These are phyloP conservation scores for Karalla daura DNA, from an alignment of 2,797 vertebrate species.

Conservation along the genomic window DNA sequence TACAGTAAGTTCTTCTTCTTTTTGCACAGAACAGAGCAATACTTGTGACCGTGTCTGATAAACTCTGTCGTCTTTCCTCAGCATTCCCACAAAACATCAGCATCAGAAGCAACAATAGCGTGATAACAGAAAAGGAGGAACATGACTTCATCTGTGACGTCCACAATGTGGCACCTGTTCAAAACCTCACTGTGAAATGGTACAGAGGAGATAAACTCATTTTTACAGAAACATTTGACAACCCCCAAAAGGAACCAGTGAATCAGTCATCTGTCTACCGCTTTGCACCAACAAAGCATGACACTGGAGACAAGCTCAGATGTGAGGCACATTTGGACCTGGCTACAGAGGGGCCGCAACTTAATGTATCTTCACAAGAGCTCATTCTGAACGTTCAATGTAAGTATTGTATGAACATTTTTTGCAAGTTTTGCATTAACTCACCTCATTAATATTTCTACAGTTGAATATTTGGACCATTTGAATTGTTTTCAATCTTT, in stretches of 20 bases:
- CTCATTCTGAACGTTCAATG: conserved; percentile 37
- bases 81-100: conserved; percentile 68
- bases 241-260: fast-evolving
- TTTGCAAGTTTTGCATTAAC: no score
- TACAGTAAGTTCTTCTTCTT: conserved; percentile 70
- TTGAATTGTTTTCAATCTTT: no score
- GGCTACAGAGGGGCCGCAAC: conserved; percentile 54
- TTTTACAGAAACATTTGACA: fast-evolving
- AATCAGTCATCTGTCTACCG: background rate
- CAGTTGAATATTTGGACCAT: no score
- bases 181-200: conserved; percentile 66
- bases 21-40: background rate
- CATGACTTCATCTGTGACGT: conserved; percentile 66
- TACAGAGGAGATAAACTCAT: conserved; percentile 44
- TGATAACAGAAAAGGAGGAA: conserved; percentile 19
- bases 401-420: no score
- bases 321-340: conserved; percentile 77
- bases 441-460: no score
- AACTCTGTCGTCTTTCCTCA: conserved; percentile 40
- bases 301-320: conserved; percentile 58
- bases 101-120: conserved; percentile 20
- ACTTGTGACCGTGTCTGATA: conserved; percentile 2
- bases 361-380: conserved; percentile 30
- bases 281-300: conserved; percentile 38
- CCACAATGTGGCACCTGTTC: conserved; percentile 64